Evolutionary conservation across 2,888 invertebrate species (phyloP).

Genomic region (Caenorhabditis japonica): DNA sequence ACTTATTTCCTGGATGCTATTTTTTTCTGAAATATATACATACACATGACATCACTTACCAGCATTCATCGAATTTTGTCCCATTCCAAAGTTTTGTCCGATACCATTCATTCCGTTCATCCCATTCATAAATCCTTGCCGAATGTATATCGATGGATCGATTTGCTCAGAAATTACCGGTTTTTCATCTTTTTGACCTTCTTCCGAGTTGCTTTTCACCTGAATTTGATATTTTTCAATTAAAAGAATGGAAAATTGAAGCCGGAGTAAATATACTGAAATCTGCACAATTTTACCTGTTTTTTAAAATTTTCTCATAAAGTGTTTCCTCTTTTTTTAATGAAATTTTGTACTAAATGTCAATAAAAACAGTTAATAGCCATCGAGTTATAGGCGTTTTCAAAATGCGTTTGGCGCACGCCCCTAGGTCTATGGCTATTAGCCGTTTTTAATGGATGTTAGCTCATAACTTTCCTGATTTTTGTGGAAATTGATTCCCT

Average conservation of each 20-base stretch:
- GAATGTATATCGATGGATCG: conserved; percentile 46
- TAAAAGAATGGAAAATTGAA: background rate
- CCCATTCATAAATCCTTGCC: conserved; percentile 41
- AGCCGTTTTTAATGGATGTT: too few relatives aligned
- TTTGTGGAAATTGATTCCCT: too few relatives aligned
- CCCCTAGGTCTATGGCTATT: too few relatives aligned
- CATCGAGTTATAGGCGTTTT: too few relatives aligned
- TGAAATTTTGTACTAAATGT: too few relatives aligned
- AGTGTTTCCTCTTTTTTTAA: too few relatives aligned
- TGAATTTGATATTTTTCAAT: background rate
- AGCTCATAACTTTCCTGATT: too few relatives aligned
- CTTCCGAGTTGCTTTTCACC: conserved; percentile 5
- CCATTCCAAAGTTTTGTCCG: conserved; percentile 37
- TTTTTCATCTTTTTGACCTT: conserved; percentile 24
- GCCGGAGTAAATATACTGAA: too few relatives aligned
- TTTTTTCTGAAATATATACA: background rate
- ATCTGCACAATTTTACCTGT: too few relatives aligned
- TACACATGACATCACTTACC: conserved; percentile 11
- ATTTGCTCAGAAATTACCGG: conserved; percentile 48
- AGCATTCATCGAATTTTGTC: conserved; percentile 35
- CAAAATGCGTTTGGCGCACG: too few relatives aligned
- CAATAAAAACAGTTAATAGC: too few relatives aligned
- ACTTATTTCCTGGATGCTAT: conserved; percentile 1
- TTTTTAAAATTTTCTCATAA: too few relatives aligned
- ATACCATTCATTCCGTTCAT: conserved; percentile 16